Evolutionary conservation across 2,888 invertebrate species (phyloP).

Genomic region (Chorisops tibialis): DNA sequence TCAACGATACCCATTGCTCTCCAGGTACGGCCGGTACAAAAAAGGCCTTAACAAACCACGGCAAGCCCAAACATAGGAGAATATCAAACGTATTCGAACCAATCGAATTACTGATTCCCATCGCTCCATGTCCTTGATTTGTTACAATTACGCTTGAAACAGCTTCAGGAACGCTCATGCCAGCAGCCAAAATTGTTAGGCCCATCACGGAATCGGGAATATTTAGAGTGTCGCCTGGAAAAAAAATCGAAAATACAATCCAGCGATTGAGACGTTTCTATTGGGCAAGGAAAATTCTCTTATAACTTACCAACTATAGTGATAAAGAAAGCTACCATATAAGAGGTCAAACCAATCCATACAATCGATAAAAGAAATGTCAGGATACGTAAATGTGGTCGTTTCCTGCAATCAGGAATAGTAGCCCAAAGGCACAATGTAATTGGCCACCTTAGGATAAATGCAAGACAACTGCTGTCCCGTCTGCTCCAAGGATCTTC

Average conservation of each 20-base stretch:
- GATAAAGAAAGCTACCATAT: slow-evolving; percentile 83
- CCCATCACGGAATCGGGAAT: slow-evolving; percentile 85
- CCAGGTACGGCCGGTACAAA: slow-evolving; percentile 60
- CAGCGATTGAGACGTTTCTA: neutral
- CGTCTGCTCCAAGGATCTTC: slow-evolving; percentile 54
- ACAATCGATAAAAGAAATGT: slow-evolving; percentile 77
- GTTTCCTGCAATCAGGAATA: slow-evolving; percentile 72
- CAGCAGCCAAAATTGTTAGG: slow-evolving; percentile 78
- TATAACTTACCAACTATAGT: slow-evolving; percentile 66
- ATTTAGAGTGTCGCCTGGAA: slow-evolving; percentile 71
- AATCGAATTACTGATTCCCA: slow-evolving; percentile 73
- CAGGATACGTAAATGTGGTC: slow-evolving; percentile 59
- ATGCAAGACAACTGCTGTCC: slow-evolving; percentile 59
- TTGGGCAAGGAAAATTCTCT: neutral
- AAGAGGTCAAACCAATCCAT: slow-evolving; percentile 79
- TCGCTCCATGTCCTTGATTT: slow-evolving; percentile 63
- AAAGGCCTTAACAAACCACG: slow-evolving; percentile 71
- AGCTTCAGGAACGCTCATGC: slow-evolving; percentile 83
- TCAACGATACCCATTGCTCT: slow-evolving; percentile 62
- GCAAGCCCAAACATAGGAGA: slow-evolving; percentile 70
- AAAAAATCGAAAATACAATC: no score
- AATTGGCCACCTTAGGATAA: slow-evolving; percentile 71
- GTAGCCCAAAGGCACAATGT: slow-evolving; percentile 67
- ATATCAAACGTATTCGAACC: slow-evolving; percentile 82
- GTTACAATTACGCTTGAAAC: slow-evolving; percentile 82